phyloP scores from a whole-genome alignment of 2,797 vertebrate genomes.

The Scomberomorus guttatus region DNA sequence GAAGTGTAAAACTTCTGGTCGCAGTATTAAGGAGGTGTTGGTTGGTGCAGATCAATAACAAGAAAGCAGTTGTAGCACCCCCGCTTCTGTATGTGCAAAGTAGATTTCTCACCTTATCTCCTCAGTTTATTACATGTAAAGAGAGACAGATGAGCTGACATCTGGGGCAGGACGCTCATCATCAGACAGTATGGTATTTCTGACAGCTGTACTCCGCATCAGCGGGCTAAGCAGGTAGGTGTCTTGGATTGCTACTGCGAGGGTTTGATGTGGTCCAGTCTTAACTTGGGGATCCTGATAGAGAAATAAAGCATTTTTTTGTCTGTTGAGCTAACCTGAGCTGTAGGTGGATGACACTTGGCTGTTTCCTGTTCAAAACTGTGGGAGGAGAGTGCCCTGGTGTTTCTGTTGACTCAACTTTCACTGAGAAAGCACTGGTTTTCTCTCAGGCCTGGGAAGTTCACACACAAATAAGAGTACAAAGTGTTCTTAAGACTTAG shows the following conservation, averaged over 20 bases:
- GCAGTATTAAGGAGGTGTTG: conserved; percentile 20
- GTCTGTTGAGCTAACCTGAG: background rate
- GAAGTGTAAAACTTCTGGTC: conserved; percentile 18
- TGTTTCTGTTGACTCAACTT: conserved; percentile 2
- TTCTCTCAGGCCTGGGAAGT: too few species aligned
- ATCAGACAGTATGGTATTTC: conserved; percentile 15
- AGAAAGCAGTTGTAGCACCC: background rate
- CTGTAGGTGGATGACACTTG: background rate
- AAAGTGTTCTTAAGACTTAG: background rate
- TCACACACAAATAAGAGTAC: too few species aligned
- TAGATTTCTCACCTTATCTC: conserved; percentile 35
- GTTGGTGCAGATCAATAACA: conserved; percentile 19
- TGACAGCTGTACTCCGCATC: conserved; percentile 39
- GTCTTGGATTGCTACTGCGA: background rate
- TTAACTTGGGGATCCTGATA: background rate
- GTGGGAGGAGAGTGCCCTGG: background rate
- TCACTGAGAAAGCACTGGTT: too few species aligned
- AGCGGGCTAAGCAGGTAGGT: conserved; percentile 5
- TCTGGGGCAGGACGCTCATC: conserved; percentile 49
- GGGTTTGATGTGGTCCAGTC: background rate
- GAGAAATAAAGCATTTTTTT: background rate
- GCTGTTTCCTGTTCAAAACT: background rate
- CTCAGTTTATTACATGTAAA: conserved; percentile 16
- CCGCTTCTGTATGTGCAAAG: conserved; percentile 16
- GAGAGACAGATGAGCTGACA: conserved; percentile 58